These are phyloP conservation scores for Scaptodrosophila lebanonensis DNA, from an alignment of 1,140 invertebrate species.

Conservation along the genomic window DNA sequence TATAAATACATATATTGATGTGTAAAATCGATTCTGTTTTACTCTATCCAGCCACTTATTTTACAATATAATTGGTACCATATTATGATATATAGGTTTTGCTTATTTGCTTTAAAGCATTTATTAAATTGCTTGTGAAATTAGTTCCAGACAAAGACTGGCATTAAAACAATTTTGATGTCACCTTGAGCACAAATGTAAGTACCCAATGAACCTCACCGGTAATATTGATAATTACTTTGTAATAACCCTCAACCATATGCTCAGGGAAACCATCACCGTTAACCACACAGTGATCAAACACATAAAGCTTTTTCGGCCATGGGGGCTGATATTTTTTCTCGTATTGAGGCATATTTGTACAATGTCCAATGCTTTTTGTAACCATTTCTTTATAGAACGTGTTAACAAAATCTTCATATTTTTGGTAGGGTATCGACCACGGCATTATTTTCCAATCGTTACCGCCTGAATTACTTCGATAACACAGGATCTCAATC, in stretches of 20 bases:
- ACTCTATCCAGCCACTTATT: too few relatives aligned
- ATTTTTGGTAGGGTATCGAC: constrained; percentile 14
- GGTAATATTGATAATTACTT: constrained; percentile 14
- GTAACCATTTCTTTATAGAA: constrained; percentile 39
- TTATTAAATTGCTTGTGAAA: too few relatives aligned
- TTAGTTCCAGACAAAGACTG: background rate
- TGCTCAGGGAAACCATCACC: constrained; percentile 35
- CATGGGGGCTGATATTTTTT: constrained; percentile 21
- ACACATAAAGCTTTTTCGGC: constrained; percentile 22
- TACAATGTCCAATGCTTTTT: constrained; percentile 33
- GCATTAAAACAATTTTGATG: constrained; percentile 23
- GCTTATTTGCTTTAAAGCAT: too few relatives aligned
- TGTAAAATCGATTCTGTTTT: too few relatives aligned
- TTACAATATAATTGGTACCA: too few relatives aligned
- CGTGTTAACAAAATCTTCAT: constrained; percentile 9
- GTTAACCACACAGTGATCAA: constrained; percentile 29
- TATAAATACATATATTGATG: too few relatives aligned
- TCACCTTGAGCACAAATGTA: constrained; percentile 10
- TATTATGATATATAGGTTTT: too few relatives aligned
- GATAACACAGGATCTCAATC: constrained; percentile 30
- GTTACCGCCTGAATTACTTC: constrained; percentile 38
- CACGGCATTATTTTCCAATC: constrained; percentile 51
- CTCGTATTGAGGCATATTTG: constrained; percentile 31
- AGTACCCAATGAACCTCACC: constrained; percentile 26
- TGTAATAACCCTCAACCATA: constrained; percentile 38